Evolutionary conservation across 2,797 vertebrate genomes (phyloP).

Genomic region (Halcyon chelicuti): DNA sequence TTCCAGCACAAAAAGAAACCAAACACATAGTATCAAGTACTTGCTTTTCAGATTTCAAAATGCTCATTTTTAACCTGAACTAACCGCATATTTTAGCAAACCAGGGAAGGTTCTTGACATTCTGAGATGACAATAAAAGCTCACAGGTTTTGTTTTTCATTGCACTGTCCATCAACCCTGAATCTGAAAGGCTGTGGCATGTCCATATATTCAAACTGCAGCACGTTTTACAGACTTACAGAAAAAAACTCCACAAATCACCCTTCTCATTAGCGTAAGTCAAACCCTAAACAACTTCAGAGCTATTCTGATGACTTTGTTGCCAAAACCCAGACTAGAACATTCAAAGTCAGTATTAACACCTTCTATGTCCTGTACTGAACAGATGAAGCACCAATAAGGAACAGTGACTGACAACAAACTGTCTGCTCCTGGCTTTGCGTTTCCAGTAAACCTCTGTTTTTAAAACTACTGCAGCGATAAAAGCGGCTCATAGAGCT

Average conservation of each 20-base stretch:
- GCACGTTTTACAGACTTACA: background rate
- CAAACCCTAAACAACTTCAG: background rate
- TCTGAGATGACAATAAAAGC: background rate
- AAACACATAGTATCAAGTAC: background rate
- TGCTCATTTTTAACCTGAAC: background rate
- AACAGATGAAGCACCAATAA: background rate
- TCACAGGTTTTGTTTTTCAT: background rate
- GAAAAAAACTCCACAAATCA: background rate
- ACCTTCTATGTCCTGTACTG: fast-evolving
- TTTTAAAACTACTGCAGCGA: background rate
- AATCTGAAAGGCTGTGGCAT: background rate
- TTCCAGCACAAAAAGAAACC: background rate
- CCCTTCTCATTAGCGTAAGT: background rate
- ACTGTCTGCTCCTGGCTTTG: background rate
- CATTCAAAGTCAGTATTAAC: background rate
- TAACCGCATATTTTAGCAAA: background rate
- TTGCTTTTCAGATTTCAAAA: background rate
- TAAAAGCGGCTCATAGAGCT: background rate
- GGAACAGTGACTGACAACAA: background rate
- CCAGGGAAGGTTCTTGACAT: background rate
- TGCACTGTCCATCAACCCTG: too few species aligned
- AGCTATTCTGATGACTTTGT: fast-evolving
- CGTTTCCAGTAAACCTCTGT: background rate
- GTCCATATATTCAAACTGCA: background rate
- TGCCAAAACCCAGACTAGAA: background rate